These are phyloP conservation scores for Temnothorax rugatulus DNA, from an alignment of 2,888 invertebrate species.

Conservation along the genomic window DNA sequence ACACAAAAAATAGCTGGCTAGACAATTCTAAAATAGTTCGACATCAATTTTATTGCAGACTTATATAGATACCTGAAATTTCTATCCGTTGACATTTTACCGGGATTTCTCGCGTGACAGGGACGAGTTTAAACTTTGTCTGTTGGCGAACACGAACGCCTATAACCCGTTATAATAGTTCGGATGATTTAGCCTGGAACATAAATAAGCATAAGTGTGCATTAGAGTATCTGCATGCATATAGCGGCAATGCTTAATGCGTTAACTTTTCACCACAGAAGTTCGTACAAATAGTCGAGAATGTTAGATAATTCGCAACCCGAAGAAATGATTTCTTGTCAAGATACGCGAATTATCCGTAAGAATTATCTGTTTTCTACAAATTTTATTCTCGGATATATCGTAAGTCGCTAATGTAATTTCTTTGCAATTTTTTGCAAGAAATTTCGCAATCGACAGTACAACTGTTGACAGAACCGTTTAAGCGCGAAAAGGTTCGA, in stretches of 20 bases:
- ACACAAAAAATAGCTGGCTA: neutral
- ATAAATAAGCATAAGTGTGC: slow-evolving; percentile 72
- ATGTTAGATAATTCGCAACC: slow-evolving; percentile 32
- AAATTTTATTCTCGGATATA: neutral
- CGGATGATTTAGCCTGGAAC: slow-evolving; percentile 68
- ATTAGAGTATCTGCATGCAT: slow-evolving; percentile 60
- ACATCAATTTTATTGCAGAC: slow-evolving; percentile 5
- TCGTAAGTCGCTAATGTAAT: neutral
- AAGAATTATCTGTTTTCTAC: neutral
- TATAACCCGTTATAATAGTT: slow-evolving; percentile 60
- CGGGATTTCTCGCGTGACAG: slow-evolving; percentile 43
- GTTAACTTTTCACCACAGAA: slow-evolving; percentile 73
- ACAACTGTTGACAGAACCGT: slow-evolving; percentile 5
- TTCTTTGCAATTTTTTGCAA: neutral
- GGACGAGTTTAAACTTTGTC: slow-evolving; percentile 51
- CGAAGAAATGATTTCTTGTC: slow-evolving; percentile 34
- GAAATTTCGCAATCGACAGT: slow-evolving; percentile 6
- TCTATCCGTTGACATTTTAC: slow-evolving; percentile 17
- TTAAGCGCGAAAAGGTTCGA: slow-evolving; percentile 18
- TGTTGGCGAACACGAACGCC: slow-evolving; percentile 30
- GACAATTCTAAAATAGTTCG: neutral
- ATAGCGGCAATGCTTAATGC: slow-evolving; percentile 66
- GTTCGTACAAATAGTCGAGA: slow-evolving; percentile 61
- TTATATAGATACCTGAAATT: slow-evolving; percentile 43
- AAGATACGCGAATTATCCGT: neutral